Percentiles rank a stretch among this genome's conserved stretches.
Conservation (phyloP, 1,140 invertebrate species). For the Philotrypesis tridentata region DNA sequence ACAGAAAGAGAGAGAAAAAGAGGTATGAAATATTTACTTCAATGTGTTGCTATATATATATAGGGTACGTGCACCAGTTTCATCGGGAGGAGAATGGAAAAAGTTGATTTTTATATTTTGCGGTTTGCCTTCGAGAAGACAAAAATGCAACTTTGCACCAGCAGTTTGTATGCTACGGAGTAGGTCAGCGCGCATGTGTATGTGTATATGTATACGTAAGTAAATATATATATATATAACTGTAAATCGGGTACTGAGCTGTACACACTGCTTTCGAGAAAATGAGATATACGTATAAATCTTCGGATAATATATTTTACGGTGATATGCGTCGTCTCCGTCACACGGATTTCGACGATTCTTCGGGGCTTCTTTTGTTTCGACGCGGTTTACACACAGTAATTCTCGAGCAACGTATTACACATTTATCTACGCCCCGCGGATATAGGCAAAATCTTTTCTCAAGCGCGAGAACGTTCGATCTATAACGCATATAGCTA, state of each 20-base stretch:
- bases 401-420: too few species aligned
- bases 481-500: not conserved
- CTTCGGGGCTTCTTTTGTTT: too few species aligned
- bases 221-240: not conserved
- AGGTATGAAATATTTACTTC: constrained; percentile 25
- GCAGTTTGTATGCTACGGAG: not conserved
- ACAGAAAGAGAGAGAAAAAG: too few species aligned
- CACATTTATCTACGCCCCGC: too few species aligned
- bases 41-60: not conserved
- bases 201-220: not conserved
- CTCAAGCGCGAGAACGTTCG: not conserved
- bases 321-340: too few species aligned
- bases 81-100: not conserved
- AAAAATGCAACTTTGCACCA: not conserved
- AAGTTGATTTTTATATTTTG: constrained; percentile 30
- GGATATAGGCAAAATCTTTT: not conserved
- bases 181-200: not conserved
- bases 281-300: not conserved
- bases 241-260: not conserved
- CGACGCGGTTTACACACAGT: too few species aligned
- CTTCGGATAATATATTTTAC: not conserved
- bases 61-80: not conserved
- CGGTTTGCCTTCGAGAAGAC: not conserved
- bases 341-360: too few species aligned
- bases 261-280: not conserved